These are phyloP conservation scores for Microtus montanus DNA, from an alignment of 2,113 vertebrate species.

Conservation along the genomic window DNA sequence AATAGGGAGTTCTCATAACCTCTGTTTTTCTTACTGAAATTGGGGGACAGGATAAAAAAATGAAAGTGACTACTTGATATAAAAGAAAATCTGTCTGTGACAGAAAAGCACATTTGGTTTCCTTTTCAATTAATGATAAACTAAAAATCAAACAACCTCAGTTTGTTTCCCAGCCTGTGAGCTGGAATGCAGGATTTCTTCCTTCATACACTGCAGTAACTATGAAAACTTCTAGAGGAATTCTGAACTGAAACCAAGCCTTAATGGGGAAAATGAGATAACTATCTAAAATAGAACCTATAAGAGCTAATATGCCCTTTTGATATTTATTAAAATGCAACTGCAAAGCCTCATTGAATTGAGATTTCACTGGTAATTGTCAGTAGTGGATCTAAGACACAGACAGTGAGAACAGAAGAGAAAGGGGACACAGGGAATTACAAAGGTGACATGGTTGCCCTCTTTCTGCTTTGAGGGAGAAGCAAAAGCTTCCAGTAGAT, in stretches of 20 bases:
- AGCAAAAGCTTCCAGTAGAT: not conserved
- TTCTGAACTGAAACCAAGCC: slow-evolving; percentile 52
- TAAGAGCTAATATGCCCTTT: slow-evolving; percentile 18
- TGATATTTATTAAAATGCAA: slow-evolving; percentile 46
- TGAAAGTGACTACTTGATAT: not conserved
- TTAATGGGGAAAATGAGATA: not conserved
- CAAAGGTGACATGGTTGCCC: not conserved
- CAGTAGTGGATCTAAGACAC: not conserved
- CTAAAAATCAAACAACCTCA: slow-evolving; percentile 49
- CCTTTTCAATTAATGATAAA: slow-evolving; percentile 44
- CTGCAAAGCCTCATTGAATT: slow-evolving; percentile 27
- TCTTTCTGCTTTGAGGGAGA: not conserved
- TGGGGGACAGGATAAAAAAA: slow-evolving; percentile 52
- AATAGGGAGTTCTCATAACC: slow-evolving; percentile 43
- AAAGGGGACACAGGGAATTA: not conserved
- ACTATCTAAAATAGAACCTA: slow-evolving; percentile 1
- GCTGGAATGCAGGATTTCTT: slow-evolving; percentile 24
- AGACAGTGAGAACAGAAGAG: not conserved
- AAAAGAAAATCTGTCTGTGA: slow-evolving; percentile 43
- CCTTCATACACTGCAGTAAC: not conserved
- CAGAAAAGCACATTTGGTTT: slow-evolving; percentile 30
- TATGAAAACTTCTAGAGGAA: slow-evolving; percentile 43
- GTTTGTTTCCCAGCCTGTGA: not conserved
- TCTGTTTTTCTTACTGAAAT: slow-evolving; percentile 39
- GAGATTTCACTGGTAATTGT: slow-evolving; percentile 31